These are phyloP conservation scores for Helogale parvula DNA, from an alignment of 2,113 vertebrate species.

Conservation along the genomic window DNA sequence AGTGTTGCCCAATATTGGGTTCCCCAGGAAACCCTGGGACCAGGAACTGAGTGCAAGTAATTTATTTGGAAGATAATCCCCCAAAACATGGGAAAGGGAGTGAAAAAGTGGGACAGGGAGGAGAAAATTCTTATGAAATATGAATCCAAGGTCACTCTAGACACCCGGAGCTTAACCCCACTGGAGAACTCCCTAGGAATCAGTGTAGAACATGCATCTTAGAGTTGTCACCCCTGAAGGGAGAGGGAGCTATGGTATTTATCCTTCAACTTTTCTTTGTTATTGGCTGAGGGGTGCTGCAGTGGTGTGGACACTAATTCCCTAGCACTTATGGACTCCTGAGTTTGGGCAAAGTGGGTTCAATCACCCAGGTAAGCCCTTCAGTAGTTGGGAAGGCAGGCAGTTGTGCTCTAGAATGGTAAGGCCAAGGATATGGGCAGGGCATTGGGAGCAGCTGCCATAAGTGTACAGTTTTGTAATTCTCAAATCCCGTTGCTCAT, in stretches of 20 bases:
- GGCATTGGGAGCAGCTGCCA: not conserved
- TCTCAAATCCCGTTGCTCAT: not conserved
- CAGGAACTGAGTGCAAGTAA: not conserved
- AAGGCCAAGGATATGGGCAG: not conserved
- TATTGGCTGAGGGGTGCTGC: not conserved
- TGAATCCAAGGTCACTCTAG: not conserved
- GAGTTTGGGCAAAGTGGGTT: not conserved
- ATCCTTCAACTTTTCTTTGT: not conserved
- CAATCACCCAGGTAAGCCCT: not conserved
- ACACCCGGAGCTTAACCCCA: not conserved
- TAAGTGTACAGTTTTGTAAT: not conserved
- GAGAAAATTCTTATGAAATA: not conserved
- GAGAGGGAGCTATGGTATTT: not conserved
- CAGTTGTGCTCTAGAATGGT: too few species aligned
- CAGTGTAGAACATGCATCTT: not conserved
- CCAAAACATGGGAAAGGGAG: not conserved
- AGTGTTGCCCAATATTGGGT: not conserved
- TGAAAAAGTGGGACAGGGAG: not conserved
- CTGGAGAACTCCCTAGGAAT: not conserved
- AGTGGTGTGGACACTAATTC: not conserved
- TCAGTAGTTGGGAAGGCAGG: not conserved
- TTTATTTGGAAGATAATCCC: not conserved
- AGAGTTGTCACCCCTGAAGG: not conserved
- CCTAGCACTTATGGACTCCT: not conserved
- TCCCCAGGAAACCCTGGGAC: not conserved